These are phyloP conservation scores for Galagoides demidoff DNA, from an alignment of 2,797 vertebrate species.

Conservation along the genomic window DNA sequence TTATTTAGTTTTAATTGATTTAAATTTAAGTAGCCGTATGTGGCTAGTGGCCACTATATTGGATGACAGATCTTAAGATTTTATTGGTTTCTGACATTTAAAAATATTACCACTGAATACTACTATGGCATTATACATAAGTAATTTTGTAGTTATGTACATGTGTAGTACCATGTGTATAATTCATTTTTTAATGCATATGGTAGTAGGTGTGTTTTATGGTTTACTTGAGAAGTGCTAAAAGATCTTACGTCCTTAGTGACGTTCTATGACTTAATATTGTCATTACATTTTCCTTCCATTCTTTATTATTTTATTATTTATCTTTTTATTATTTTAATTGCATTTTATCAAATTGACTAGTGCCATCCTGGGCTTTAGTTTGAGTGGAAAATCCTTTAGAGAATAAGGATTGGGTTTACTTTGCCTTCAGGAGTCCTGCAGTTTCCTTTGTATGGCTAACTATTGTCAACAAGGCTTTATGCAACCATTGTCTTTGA, in stretches of 20 bases:
- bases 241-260: background rate
- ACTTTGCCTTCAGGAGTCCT: background rate
- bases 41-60: background rate
- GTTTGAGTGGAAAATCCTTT: background rate
- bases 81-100: background rate
- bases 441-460: background rate
- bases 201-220: background rate
- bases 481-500: background rate
- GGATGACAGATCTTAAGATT: background rate
- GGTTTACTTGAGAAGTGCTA: slow-evolving; percentile 4
- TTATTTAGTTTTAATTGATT: background rate
- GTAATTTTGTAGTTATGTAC: background rate
- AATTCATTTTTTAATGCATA: background rate
- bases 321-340: slow-evolving; percentile 54
- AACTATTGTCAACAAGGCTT: background rate
- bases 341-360: background rate
- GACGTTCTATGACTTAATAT: background rate
- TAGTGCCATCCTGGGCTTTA: background rate
- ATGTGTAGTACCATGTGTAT: background rate
- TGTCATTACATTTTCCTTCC: background rate
- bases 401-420: background rate
- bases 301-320: background rate
- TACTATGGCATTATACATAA: background rate
- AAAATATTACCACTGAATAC: background rate
- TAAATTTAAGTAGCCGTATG: background rate